phyloP scores from a whole-genome alignment of 2,888 invertebrate species.

The Acleris laterana region DNA sequence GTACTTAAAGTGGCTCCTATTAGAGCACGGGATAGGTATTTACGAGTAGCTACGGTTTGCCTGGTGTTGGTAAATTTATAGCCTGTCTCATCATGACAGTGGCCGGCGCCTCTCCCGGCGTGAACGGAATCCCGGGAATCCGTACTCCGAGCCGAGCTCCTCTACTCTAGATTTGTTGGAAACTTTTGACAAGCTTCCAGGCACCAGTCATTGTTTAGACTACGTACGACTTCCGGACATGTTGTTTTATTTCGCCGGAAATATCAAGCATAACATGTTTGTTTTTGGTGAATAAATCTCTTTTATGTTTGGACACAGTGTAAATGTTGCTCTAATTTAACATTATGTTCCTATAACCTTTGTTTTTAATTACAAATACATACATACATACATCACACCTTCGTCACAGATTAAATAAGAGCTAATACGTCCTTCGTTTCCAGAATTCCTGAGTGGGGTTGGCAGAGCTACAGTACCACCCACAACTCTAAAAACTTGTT shows the following conservation, averaged over 20 bases:
- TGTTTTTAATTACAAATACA: too few species aligned
- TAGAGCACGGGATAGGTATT: constrained; percentile 29
- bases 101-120: constrained; percentile 41
- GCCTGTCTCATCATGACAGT: constrained; percentile 43
- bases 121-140: constrained; percentile 46
- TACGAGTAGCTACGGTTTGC: constrained; percentile 33
- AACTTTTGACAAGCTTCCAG: constrained; percentile 68
- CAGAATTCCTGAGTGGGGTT: too few species aligned
- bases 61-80: constrained; percentile 44
- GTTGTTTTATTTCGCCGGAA: constrained; percentile 24
- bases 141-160: constrained; percentile 42
- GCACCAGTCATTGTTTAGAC: constrained; percentile 58
- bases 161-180: constrained; percentile 50
- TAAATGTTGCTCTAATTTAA: too few species aligned
- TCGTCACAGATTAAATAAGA: too few species aligned
- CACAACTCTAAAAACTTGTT: too few species aligned
- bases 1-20: constrained; percentile 38
- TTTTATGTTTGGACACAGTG: too few species aligned
- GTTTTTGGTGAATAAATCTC: background rate
- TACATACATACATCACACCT: too few species aligned
- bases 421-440: too few species aligned
- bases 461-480: too few species aligned
- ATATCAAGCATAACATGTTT: constrained; percentile 27
- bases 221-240: constrained; percentile 53
- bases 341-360: too few species aligned